phyloP scores from a whole-genome alignment of 2,113 vertebrate species.

The Ameiurus melas region DNA sequence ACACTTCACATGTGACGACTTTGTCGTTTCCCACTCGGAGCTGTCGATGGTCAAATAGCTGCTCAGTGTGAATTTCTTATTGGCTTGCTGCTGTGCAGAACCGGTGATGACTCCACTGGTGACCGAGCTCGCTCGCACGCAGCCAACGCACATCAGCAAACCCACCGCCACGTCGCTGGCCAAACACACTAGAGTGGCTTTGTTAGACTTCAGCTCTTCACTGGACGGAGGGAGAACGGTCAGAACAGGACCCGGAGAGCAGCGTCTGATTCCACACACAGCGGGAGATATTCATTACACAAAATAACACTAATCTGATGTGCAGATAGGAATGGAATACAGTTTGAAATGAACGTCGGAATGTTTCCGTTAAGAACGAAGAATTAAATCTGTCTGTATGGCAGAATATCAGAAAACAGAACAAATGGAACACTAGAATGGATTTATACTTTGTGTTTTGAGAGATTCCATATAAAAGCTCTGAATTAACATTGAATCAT shows the following conservation, averaged over 20 bases:
- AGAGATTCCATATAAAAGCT: too few species aligned
- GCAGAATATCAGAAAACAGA: not conserved
- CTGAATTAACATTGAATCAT: not conserved
- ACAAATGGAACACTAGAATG: not conserved
- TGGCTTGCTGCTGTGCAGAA: slow-evolving; percentile 52
- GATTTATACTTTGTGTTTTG: too few species aligned
- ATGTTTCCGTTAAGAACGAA: not conserved
- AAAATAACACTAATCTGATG: not conserved
- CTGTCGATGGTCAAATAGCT: slow-evolving; percentile 18
- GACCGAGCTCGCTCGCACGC: slow-evolving; percentile 44
- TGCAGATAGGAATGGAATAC: not conserved
- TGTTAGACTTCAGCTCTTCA: slow-evolving; percentile 59
- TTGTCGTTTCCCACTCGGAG: not conserved
- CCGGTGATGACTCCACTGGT: slow-evolving; percentile 63
- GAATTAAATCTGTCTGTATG: not conserved
- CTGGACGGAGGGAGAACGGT: slow-evolving; percentile 66
- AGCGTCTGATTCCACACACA: slow-evolving; percentile 54
- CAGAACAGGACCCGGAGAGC: slow-evolving; percentile 61
- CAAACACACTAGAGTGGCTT: slow-evolving; percentile 65
- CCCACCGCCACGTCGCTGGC: slow-evolving; percentile 54
- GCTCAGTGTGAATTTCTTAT: slow-evolving; percentile 13
- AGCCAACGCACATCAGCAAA: slow-evolving; percentile 40
- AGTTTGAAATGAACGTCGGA: not conserved
- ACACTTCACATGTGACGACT: slow-evolving; percentile 18
- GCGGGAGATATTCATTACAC: not conserved